Base-by-base conservation (phyloP, 2,888 invertebrate species). In the Acleris laterana region DNA sequence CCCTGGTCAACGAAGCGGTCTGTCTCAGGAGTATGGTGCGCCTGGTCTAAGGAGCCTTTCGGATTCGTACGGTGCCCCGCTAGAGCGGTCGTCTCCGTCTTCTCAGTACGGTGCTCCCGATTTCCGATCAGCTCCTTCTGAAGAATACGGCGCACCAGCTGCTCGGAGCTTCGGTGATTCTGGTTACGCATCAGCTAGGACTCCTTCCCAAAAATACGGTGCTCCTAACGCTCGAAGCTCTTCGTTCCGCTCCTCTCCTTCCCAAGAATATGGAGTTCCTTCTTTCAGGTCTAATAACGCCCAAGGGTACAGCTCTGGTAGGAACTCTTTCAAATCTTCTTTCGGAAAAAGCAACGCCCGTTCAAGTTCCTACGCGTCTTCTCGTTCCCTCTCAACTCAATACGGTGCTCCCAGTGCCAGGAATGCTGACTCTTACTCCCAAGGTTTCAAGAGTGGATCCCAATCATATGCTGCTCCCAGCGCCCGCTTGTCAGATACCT, bases 241-340 rank as follows among this genome's bases (percentile, higher is more conserved):
- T 38, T 74, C 74, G 16, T 65, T 71, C 55, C 70, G 68, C 51
- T 68, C 72, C 32, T 68, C 79, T 5, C 51, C 77, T 1, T 84
- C 85, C 0, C 80, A 83, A 70, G 78, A 83, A 67, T 84, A 85
- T 42, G 82, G 82, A 1, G 82, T 84, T 2, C 84, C 81, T 50
- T 77, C 79, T 4, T 11, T 51, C 25, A 69, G 78, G 19, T 74
- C 75, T 28, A 74, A 69, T 32, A 69, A 69, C 32, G 75, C 82
- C 46, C 83, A 80, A 74, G 72, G 75, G 70, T 89, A 85, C 62
- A 76, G 84, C 68, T 80, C 84, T 17, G 84, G 87, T 52, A 83
- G 76, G 60, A 73, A 69, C 62, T 69, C 71, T 53, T 71, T 72
- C 28, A 84, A 80, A 60, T 76, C 77, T 13, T 79, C 79, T 38